Evolutionary conservation across 2,797 vertebrate genomes (phyloP).

Genomic region (Hoplostethus atlanticus): DNA sequence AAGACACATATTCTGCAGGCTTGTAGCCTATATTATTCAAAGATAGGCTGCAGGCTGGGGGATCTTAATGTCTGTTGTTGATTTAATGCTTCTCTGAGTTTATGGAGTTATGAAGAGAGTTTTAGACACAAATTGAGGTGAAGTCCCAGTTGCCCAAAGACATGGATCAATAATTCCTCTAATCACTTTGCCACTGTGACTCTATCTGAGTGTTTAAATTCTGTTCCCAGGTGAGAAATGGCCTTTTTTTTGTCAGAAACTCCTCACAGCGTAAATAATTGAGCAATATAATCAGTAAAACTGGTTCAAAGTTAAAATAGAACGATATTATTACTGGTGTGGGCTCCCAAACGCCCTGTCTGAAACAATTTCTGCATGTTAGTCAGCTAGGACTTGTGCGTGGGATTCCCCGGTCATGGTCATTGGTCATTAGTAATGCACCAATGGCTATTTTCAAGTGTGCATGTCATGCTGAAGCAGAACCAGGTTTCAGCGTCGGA

Average conservation of each 20-base stretch:
- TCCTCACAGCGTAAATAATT: background rate
- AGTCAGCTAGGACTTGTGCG: slow-evolving; percentile 43
- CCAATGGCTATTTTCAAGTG: slow-evolving; percentile 21
- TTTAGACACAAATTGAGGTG: slow-evolving; percentile 57
- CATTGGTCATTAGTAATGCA: slow-evolving; percentile 60
- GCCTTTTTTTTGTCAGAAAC: background rate
- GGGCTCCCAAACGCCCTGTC: no score
- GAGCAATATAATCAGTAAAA: background rate
- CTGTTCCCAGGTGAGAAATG: slow-evolving; percentile 40
- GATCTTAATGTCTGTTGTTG: slow-evolving; percentile 47
- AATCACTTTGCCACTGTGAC: slow-evolving; percentile 63
- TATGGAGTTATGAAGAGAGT: slow-evolving; percentile 36
- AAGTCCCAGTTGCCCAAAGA: slow-evolving; percentile 59
- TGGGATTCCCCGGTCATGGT: slow-evolving; percentile 48
- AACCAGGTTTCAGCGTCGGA: slow-evolving; percentile 53
- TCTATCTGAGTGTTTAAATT: slow-evolving; percentile 34
- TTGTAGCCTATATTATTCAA: slow-evolving; percentile 11
- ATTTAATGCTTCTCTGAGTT: slow-evolving; percentile 49
- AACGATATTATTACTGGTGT: background rate
- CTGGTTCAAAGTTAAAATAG: background rate
- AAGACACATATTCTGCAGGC: slow-evolving; percentile 21
- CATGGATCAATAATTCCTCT: slow-evolving; percentile 67
- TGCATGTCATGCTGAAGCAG: slow-evolving; percentile 37
- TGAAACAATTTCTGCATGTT: slow-evolving; percentile 28
- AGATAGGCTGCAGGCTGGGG: slow-evolving; percentile 24